A percentile compares a stretch with the other conserved stretches of the same genome.
Conservation (phyloP, 53 echinoderm and acorn worm species). For the Pentamera pediparva region DNA sequence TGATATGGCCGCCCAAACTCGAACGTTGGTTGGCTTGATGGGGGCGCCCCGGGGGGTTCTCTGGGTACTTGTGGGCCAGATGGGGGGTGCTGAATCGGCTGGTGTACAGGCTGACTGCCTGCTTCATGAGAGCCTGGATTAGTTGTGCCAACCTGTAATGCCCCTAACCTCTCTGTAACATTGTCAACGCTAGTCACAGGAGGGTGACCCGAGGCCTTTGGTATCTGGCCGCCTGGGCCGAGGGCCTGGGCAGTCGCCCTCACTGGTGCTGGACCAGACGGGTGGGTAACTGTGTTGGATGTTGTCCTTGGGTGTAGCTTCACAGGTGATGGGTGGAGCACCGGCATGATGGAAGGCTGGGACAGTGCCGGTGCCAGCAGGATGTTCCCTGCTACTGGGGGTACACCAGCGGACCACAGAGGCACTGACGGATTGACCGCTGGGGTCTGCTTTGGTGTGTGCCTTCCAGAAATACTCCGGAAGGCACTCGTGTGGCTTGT, state of each 20-base stretch:
- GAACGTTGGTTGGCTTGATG: constrained; percentile 22
- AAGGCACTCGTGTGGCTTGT: constrained; percentile 67
- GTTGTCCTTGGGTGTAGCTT: constrained; percentile 22
- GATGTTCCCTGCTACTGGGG: constrained; percentile 79
- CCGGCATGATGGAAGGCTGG: constrained; percentile 21
- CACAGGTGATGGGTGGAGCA: constrained; percentile 17
- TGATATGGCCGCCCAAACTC: constrained; percentile 26
- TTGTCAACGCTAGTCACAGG: constrained; percentile 33
- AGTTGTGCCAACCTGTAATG: constrained; percentile 31
- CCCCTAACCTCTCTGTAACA: constrained; percentile 48
- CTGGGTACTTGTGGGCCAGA: too few relatives aligned
- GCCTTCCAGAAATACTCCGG: constrained; percentile 49
- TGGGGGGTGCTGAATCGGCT: constrained; percentile 25
- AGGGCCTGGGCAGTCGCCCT: constrained; percentile 3
- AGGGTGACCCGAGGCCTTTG: constrained; percentile 25
- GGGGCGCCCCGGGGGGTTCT: constrained; percentile 12
- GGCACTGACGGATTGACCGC: constrained; percentile 91
- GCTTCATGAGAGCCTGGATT: neutral
- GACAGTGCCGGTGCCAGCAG: constrained; percentile 68
- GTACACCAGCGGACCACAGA: constrained; percentile 83
- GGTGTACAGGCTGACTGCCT: neutral
- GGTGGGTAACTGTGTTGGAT: neutral
- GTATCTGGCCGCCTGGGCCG: constrained; percentile 13
- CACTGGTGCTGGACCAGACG: neutral
- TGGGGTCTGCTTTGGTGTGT: constrained; percentile 23